Evolutionary conservation across 2,888 invertebrate genomes (phyloP), one percentile per base, ranked within the genome.

Genomic region (Epinotia brunnichana): DNA sequence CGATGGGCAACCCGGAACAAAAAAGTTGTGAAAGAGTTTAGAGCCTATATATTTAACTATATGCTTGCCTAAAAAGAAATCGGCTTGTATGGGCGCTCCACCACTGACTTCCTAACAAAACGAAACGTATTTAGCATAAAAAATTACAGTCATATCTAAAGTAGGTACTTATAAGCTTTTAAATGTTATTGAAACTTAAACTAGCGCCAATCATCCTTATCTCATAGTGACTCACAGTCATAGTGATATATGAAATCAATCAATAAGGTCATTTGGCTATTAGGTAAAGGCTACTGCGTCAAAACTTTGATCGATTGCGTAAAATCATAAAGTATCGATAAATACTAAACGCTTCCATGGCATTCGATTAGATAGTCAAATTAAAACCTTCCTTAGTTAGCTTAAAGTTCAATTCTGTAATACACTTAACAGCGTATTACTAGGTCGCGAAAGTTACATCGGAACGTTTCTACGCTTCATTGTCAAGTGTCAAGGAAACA

Each of bases 401-500:
- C 15, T 41, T 66, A 39, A 39, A 39, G 66, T 24, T 56, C 4
- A 24, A 21, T 21, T 54, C 41, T 54, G n/a, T 56, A 41, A 35
- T 66, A 13, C 24, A 3, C 17, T 29, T 29, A 48, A n/a, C 13
- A 2, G 5, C 29, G 44, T 29, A 17, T 19, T 59, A 59, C 57
- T 57, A 59, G 17, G 15, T 48, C 24, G 59, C 48, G 15, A 39
- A 41, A 59, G 39, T 56, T 41, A 21, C n/a, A 10, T 17, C 15
- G 13, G 29, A 7, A 9, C 17, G 69, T 63, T 63, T 62, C 41
- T 69, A 41, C 69, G 57, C 68, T 63, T 68, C 68, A 73, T 53
- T 73, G 73, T 73, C 73, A 68, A 44, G 72, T 73, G 68, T 68
- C 68, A 73, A 73, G 73, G 73, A 21, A 57, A 57, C 61, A 51